These are phyloP conservation scores for Melitaea cinxia DNA, from an alignment of 1,140 invertebrate genomes.

Conservation along the genomic window DNA sequence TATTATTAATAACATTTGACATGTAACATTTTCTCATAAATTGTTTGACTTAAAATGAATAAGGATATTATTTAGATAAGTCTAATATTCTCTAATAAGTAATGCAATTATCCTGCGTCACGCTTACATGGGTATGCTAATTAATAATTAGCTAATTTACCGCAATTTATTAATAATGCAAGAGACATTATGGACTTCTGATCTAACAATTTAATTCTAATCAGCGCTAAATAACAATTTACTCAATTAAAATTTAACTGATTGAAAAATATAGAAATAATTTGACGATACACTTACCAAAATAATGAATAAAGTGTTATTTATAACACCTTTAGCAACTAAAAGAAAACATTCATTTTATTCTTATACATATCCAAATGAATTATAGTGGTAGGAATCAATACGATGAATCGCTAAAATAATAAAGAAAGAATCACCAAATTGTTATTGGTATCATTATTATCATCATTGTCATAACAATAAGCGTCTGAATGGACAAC, in stretches of 20 bases:
- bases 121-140: not conserved
- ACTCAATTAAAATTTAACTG: not conserved
- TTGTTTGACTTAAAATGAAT: not conserved
- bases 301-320: too few species aligned
- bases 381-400: not conserved
- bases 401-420: conserved; percentile 22
- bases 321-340: too few species aligned
- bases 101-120: not conserved
- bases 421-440: conserved; percentile 25
- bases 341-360: too few species aligned
- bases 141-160: conserved; percentile 1
- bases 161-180: not conserved
- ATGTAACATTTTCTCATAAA: conserved; percentile 1
- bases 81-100: not conserved
- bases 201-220: not conserved
- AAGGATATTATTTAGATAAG: not conserved
- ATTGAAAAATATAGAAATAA: not conserved
- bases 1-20: conserved; percentile 3
- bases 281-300: too few species aligned
- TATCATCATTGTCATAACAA: conserved; percentile 32
- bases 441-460: conserved; percentile 28
- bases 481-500: conserved; percentile 18
- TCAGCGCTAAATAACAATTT: not conserved
- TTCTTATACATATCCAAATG: not conserved
- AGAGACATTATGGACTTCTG: not conserved